Evolutionary conservation across 2,797 vertebrate genomes (phyloP).

Genomic region (Pseudotriccus pelzelni): DNA sequence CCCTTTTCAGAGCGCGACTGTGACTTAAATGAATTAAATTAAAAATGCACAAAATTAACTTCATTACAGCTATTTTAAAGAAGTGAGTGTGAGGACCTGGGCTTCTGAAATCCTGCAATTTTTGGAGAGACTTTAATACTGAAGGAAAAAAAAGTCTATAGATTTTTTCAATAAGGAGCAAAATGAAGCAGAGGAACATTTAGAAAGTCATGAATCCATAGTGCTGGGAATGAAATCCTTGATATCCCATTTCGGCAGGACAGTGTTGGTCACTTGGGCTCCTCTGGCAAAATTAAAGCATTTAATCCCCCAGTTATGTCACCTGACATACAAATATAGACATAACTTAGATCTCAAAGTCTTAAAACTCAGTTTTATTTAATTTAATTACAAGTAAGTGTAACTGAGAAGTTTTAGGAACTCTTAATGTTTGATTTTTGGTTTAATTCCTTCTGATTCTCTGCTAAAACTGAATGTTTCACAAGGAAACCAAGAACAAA

Average conservation of each 20-base stretch:
- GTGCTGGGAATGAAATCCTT: neutral
- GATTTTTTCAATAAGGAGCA: neutral
- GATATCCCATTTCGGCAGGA: neutral
- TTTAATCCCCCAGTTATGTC: neutral
- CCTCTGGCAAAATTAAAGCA: neutral
- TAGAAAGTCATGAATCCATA: neutral
- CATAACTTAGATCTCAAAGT: neutral
- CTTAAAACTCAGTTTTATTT: neutral
- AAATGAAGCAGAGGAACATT: neutral
- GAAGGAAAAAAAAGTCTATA: rapidly evolving
- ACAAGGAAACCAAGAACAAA: neutral
- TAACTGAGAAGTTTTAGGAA: neutral
- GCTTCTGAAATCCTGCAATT: neutral
- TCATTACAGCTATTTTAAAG: neutral
- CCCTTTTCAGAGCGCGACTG: neutral
- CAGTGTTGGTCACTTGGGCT: neutral
- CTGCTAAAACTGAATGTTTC: neutral
- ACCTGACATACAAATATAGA: rapidly evolving
- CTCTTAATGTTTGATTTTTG: neutral
- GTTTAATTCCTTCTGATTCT: neutral
- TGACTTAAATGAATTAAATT: neutral
- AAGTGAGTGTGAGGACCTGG: neutral
- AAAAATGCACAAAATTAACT: neutral
- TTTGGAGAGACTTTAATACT: neutral
- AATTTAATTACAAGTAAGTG: neutral